Evolutionary conservation across 1,140 invertebrate species (phyloP), one percentile per base, ranked within the genome.

Genomic region (Penaeus vannamei): DNA sequence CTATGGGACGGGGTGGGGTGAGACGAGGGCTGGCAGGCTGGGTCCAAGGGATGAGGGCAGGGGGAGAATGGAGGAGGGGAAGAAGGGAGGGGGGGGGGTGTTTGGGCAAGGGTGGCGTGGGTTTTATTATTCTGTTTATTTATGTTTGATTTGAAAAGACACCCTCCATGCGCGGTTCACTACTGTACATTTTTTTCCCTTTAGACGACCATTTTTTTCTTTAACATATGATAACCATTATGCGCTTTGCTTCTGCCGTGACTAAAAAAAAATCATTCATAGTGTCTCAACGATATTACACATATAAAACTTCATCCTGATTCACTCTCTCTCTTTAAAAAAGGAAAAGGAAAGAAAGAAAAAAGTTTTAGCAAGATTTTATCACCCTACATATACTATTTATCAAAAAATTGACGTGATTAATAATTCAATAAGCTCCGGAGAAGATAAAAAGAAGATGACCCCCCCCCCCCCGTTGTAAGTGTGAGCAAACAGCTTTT

Each of bases 401-500:
- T 53, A 53, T 53, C 53, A 53, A 53, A 53, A 53, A 53, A 53
- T 12, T 53, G 53, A 53, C 53, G 14, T 53, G 53, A 53, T 53
- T 53, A 53, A 53, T 53, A 53, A 53, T 53, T 53, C 53, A 53
- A 53, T 53, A 53, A 53, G 53, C 53, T 53, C 12, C 53, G 53
- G 17, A 17, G 53, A 53, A 53, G 53, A 53, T 53, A 53, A 53
- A 53, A 53, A 53, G 53, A 53, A 53, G 53, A 53, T 42, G 10
- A 29, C n/a, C 62, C 36, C 32, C 62, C 4, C 36, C 42, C 64
- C 42, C 19, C 14, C n/a, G 66, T 46, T 85, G 83, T 72, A n/a
- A 46, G 83, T n/a, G 42, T 20, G 32, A 36, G 61, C 83, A 86
- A 77, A 86, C 69, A 79, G 42, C 85, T 86, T 86, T 69, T 86